These are phyloP conservation scores for Potamarius usumacintae DNA, from an alignment of 2,113 vertebrate species.

Conservation along the genomic window DNA sequence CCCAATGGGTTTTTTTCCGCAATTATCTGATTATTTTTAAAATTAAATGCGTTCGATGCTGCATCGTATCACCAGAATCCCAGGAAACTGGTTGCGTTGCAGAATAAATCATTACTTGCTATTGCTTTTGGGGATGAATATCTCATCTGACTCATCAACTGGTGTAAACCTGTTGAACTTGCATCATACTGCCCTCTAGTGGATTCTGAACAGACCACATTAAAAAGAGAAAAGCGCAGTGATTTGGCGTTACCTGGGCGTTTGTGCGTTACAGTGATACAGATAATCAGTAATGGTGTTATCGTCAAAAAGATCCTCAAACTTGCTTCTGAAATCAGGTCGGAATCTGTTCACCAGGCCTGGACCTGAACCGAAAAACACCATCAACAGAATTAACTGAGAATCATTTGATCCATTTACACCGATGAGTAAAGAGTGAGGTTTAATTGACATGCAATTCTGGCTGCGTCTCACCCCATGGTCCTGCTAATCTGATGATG, in stretches of 20 bases:
- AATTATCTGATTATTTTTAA: neutral
- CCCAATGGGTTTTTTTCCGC: neutral
- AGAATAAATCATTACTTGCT: neutral
- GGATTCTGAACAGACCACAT: neutral
- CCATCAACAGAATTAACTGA: neutral
- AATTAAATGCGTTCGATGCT: neutral
- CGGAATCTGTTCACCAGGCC: slow-evolving; percentile 86
- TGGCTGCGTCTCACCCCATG: slow-evolving; percentile 76
- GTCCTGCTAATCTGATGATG: slow-evolving; percentile 86
- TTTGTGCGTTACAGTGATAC: slow-evolving; percentile 91
- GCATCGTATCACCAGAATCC: neutral
- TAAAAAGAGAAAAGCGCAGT: neutral
- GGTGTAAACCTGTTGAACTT: neutral
- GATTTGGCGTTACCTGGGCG: slow-evolving; percentile 74
- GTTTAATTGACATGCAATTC: neutral
- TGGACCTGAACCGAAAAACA: slow-evolving; percentile 72
- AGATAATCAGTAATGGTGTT: slow-evolving; percentile 90
- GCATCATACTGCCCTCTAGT: neutral
- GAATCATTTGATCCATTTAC: neutral
- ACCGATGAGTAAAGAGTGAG: neutral
- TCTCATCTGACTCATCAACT: neutral
- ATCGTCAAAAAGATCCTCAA: slow-evolving; percentile 86
- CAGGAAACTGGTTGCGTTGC: neutral
- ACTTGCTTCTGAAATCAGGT: slow-evolving; percentile 87
- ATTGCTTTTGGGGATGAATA: neutral